Conservation (phyloP, 2,888 invertebrate species). For the Agrochola circellaris region DNA sequence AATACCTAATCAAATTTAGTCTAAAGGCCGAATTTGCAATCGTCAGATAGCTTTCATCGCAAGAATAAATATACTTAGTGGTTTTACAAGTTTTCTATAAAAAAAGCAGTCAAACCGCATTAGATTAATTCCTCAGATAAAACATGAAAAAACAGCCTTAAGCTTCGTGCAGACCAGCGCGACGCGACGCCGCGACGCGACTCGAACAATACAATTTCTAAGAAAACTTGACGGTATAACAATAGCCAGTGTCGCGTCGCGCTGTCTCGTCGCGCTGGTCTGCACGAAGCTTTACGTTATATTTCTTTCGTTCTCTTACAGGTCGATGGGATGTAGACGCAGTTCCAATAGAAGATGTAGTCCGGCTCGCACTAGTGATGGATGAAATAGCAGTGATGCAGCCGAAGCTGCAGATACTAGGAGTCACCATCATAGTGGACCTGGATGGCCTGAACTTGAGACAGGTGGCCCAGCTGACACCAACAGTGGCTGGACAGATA, state of each 20-base stretch:
- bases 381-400: slow-evolving; percentile 86
- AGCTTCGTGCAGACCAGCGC: too few relatives aligned
- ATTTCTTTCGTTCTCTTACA: slow-evolving; percentile 57
- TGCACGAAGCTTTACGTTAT: too few relatives aligned
- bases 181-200: too few relatives aligned
- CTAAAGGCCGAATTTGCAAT: too few relatives aligned
- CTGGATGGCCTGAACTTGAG: slow-evolving; percentile 81
- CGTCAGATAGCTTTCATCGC: background rate
- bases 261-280: too few relatives aligned
- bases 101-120: background rate
- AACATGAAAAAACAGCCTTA: background rate
- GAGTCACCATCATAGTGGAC: slow-evolving; percentile 86
- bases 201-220: too few relatives aligned
- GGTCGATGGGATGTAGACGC: slow-evolving; percentile 83
- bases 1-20: background rate
- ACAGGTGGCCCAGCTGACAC: slow-evolving; percentile 81
- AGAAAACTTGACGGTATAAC: too few relatives aligned
- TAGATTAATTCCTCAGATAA: background rate
- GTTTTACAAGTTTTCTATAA: background rate
- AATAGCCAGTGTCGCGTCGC: too few relatives aligned
- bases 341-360: slow-evolving; percentile 82
- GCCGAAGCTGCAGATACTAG: slow-evolving; percentile 86
- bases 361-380: slow-evolving; percentile 84
- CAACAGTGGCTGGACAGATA: slow-evolving; percentile 83
- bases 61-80: background rate